These are phyloP conservation scores for Mantis religiosa DNA, from an alignment of 2,888 invertebrate genomes.

Conservation along the genomic window DNA sequence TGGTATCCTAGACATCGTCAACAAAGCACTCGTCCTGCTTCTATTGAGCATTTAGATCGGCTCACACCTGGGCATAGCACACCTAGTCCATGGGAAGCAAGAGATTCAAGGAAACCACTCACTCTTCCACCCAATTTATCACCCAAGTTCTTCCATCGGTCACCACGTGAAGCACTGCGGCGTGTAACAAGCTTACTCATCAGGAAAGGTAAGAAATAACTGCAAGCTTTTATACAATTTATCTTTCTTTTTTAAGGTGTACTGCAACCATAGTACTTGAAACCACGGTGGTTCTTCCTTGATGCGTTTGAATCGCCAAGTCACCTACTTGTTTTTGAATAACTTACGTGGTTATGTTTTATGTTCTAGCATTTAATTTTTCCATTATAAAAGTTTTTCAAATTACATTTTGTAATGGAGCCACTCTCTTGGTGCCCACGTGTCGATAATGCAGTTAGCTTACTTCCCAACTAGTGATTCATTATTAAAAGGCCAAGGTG, in stretches of 20 bases:
- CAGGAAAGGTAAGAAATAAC: conserved; percentile 64
- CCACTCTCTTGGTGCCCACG: no score
- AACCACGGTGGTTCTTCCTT: no score
- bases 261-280: neutral
- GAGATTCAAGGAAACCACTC: conserved; percentile 66
- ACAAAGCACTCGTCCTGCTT: conserved; percentile 60
- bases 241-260: neutral
- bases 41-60: conserved; percentile 80
- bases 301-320: no score
- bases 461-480: no score
- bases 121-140: conserved; percentile 86
- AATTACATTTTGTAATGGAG: no score
- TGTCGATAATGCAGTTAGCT: no score
- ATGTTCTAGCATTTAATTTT: no score
- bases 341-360: no score
- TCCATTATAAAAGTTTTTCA: no score
- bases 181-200: conserved; percentile 86
- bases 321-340: no score
- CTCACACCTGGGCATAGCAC: conserved; percentile 48
- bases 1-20: conserved; percentile 53
- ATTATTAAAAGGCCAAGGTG: no score
- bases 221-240: conserved; percentile 15
- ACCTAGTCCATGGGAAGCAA: conserved; percentile 39
- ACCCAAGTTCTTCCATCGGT: conserved; percentile 85
- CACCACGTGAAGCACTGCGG: conserved; percentile 78